Evolutionary conservation across 2,888 invertebrate species (phyloP).

Genomic region (Protodeltote pygarga): DNA sequence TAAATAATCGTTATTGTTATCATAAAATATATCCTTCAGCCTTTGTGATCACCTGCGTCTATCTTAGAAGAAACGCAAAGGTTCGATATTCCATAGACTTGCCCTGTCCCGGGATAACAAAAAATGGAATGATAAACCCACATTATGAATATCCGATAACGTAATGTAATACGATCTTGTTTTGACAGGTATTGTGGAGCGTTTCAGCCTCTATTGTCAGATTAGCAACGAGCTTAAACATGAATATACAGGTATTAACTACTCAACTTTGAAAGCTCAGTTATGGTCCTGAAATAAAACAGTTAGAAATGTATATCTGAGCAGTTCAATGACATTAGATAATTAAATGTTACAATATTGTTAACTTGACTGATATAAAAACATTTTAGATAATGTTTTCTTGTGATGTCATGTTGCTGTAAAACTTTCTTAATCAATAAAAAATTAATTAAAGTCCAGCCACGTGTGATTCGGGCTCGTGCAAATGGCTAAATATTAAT

Average conservation of each 20-base stretch:
- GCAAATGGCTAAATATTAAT: too few species aligned
- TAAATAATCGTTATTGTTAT: conserved; percentile 14
- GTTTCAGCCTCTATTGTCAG: conserved; percentile 1
- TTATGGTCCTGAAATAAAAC: conserved; percentile 7
- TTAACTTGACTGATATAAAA: too few species aligned
- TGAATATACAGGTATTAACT: conserved; percentile 16
- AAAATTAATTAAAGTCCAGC: too few species aligned
- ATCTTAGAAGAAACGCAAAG: conserved; percentile 5
- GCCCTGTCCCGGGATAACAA: conserved; percentile 4
- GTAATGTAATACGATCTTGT: conserved; percentile 19
- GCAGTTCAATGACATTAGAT: too few species aligned
- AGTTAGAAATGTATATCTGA: too few species aligned
- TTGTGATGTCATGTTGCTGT: too few species aligned
- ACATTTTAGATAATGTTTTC: too few species aligned
- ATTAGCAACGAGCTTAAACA: not conserved
- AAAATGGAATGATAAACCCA: conserved; percentile 15
- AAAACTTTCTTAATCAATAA: too few species aligned
- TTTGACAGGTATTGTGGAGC: conserved; percentile 14
- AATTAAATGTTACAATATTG: too few species aligned
- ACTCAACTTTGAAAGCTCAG: conserved; percentile 1
- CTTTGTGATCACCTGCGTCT: conserved; percentile 11
- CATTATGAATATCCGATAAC: conserved; percentile 13
- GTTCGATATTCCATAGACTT: conserved; percentile 12
- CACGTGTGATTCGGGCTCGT: too few species aligned
- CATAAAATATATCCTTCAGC: conserved; percentile 2